These are phyloP conservation scores for Onychostoma macrolepis DNA, from an alignment of 2,113 vertebrate species.

Conservation along the genomic window DNA sequence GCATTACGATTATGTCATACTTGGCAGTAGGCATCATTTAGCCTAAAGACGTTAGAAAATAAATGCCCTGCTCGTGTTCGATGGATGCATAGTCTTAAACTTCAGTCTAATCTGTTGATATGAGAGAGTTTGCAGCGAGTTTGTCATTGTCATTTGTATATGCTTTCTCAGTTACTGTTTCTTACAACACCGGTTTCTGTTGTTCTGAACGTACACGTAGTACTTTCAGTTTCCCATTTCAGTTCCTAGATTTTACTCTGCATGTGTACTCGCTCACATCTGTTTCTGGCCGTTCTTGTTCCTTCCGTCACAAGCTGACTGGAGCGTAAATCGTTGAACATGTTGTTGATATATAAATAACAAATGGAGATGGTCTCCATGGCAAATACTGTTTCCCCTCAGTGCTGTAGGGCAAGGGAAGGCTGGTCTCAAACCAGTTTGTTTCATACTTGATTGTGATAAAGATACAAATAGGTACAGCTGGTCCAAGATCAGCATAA, in stretches of 20 bases:
- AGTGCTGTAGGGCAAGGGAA: neutral
- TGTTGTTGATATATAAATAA: slow-evolving; percentile 22
- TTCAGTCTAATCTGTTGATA: neutral
- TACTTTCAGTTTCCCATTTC: slow-evolving; percentile 38
- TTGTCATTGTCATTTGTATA: neutral
- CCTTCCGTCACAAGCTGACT: neutral
- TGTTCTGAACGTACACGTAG: neutral
- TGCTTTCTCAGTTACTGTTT: neutral
- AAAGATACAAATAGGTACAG: neutral
- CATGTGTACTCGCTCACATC: slow-evolving; percentile 58
- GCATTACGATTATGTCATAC: slow-evolving; percentile 74
- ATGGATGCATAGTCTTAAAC: slow-evolving; percentile 44
- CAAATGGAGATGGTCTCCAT: slow-evolving; percentile 4
- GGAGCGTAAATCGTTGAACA: slow-evolving; percentile 40
- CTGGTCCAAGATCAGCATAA: neutral
- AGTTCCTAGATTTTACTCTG: slow-evolving; percentile 27
- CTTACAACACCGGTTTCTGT: neutral
- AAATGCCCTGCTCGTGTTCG: slow-evolving; percentile 68
- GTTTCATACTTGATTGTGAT: neutral
- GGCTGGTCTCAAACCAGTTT: neutral
- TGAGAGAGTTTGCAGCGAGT: neutral
- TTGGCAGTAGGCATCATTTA: slow-evolving; percentile 65
- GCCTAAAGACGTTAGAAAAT: slow-evolving; percentile 65
- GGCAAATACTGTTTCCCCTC: slow-evolving; percentile 7
- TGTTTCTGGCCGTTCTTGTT: slow-evolving; percentile 60